Conservation (phyloP, 2,797 vertebrate genomes). For the Okamejei kenojei region DNA sequence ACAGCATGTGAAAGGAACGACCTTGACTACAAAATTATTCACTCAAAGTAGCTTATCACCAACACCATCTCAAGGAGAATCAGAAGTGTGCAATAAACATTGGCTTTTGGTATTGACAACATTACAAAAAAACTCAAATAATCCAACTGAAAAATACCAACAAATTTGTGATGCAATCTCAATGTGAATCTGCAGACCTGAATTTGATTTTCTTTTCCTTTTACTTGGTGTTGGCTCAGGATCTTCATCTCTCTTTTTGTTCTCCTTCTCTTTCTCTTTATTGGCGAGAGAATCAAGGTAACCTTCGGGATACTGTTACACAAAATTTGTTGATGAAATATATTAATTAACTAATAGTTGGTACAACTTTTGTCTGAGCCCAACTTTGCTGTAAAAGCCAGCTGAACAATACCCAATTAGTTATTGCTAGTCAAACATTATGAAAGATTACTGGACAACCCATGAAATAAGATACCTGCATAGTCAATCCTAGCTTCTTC, state of each 20-base stretch:
- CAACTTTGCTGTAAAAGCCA: neutral
- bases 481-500: constrained; percentile 81
- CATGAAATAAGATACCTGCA: constrained; percentile 71
- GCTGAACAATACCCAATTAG: neutral
- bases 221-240: constrained; percentile 60
- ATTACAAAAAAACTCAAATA: no score
- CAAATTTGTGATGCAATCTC: neutral
- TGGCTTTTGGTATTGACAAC: no score
- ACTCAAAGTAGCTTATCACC: no score
- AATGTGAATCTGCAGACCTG: neutral
- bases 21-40: no score
- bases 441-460: neutral
- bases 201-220: constrained; percentile 65
- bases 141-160: no score
- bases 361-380: no score
- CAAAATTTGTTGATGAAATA: neutral
- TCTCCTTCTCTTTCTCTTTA: constrained; percentile 83
- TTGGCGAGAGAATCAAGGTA: constrained; percentile 77
- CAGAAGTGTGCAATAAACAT: no score
- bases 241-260: constrained; percentile 59
- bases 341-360: neutral
- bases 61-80: no score
- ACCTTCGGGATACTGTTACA: constrained; percentile 81
- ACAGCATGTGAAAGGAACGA: neutral
- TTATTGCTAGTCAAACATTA: neutral